These are phyloP conservation scores for Apodemus sylvaticus DNA, from an alignment of 2,113 vertebrate genomes.

Conservation along the genomic window DNA sequence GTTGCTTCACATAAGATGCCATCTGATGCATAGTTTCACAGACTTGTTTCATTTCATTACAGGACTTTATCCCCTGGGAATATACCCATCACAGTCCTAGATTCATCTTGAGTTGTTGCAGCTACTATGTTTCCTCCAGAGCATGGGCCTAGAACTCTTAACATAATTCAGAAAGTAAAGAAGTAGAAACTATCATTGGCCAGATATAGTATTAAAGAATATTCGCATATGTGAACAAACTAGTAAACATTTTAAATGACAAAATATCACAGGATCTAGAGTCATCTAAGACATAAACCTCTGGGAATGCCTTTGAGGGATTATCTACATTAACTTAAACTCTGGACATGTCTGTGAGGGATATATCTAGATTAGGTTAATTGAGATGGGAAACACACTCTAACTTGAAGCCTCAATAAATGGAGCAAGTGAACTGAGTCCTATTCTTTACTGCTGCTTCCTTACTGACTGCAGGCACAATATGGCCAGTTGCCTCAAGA, in stretches of 20 bases:
- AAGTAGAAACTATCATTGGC: background rate
- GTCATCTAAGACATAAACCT: background rate
- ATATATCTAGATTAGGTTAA: background rate
- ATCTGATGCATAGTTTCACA: background rate
- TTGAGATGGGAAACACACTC: background rate
- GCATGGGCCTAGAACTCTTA: slow-evolving; percentile 52
- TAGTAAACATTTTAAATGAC: background rate
- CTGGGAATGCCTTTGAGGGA: background rate
- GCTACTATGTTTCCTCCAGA: slow-evolving; percentile 36
- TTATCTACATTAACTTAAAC: background rate
- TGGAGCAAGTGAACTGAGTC: background rate
- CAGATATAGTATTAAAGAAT: background rate
- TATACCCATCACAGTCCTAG: slow-evolving; percentile 92
- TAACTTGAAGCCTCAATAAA: background rate
- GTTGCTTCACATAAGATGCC: background rate
- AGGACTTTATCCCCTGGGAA: slow-evolving; percentile 93
- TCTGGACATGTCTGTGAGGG: background rate
- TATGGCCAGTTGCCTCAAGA: background rate
- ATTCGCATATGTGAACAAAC: background rate
- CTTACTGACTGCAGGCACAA: background rate
- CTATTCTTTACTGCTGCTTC: background rate
- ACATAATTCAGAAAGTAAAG: background rate
- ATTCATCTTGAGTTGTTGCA: slow-evolving; percentile 15
- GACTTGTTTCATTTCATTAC: slow-evolving; percentile 65
- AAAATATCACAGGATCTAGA: background rate